Evolutionary conservation across 2,113 vertebrate genomes (phyloP).

Genomic region (Eulacestoma nigropectus): DNA sequence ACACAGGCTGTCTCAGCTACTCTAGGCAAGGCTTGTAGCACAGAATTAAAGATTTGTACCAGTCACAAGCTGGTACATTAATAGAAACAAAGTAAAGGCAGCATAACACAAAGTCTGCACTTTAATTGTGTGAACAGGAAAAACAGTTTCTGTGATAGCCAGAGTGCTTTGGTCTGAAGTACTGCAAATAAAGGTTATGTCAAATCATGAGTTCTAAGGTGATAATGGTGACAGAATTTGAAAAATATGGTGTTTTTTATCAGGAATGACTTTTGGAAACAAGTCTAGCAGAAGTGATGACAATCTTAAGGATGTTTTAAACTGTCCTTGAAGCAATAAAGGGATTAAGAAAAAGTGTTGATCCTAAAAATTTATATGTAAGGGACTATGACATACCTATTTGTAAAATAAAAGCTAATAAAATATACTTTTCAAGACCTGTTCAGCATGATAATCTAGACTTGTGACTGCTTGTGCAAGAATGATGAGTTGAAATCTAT

Average conservation of each 20-base stretch:
- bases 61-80: neutral
- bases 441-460: neutral
- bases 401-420: neutral
- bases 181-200: neutral
- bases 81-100: neutral
- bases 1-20: neutral
- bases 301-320: neutral
- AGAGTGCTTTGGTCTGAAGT: neutral
- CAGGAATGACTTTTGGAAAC: neutral
- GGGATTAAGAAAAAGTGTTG: neutral
- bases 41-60: neutral
- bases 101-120: neutral
- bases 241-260: neutral
- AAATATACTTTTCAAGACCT: neutral
- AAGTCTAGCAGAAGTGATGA: neutral
- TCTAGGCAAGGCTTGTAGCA: neutral
- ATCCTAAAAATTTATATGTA: neutral
- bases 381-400: neutral
- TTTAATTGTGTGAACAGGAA: neutral
- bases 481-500: neutral
- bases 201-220: neutral
- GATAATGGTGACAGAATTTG: neutral
- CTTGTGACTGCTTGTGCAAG: neutral
- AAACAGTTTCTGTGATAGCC: neutral
- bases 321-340: neutral